phyloP scores from a whole-genome alignment of 1,140 invertebrate genomes.

The Brachionus calyciflorus region DNA sequence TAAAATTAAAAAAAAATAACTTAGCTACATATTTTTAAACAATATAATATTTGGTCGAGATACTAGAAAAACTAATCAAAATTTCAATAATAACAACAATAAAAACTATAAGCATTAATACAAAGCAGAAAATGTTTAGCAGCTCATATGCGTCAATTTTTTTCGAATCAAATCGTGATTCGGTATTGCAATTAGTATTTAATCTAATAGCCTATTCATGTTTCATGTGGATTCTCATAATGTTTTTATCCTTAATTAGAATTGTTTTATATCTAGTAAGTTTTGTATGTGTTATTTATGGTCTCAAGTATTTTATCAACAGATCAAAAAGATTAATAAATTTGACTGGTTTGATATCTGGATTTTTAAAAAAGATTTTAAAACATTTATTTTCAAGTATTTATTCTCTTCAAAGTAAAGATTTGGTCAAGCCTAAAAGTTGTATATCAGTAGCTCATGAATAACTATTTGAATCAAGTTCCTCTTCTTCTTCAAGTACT shows the following conservation, averaged over 20 bases:
- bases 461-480: neutral
- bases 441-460: too few species aligned
- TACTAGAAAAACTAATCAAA: too few species aligned
- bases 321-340: neutral
- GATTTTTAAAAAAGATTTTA: too few species aligned
- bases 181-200: conserved; percentile 7
- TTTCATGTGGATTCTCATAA: conserved; percentile 10
- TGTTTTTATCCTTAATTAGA: neutral
- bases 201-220: conserved; percentile 11
- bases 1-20: too few species aligned
- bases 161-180: conserved; percentile 17
- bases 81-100: too few species aligned
- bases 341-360: too few species aligned
- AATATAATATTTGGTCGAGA: too few species aligned
- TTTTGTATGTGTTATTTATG: neutral
- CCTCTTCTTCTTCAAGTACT: conserved; percentile 14
- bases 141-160: neutral
- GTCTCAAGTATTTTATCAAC: neutral
- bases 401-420: neutral
- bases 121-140: neutral
- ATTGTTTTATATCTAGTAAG: conserved; percentile 3
- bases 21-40: too few species aligned
- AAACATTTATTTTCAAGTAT: neutral
- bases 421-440: neutral
- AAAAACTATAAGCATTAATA: too few species aligned